Evolutionary conservation across 2,113 vertebrate species (phyloP).

Genomic region (Melanerpes aurifrons): DNA sequence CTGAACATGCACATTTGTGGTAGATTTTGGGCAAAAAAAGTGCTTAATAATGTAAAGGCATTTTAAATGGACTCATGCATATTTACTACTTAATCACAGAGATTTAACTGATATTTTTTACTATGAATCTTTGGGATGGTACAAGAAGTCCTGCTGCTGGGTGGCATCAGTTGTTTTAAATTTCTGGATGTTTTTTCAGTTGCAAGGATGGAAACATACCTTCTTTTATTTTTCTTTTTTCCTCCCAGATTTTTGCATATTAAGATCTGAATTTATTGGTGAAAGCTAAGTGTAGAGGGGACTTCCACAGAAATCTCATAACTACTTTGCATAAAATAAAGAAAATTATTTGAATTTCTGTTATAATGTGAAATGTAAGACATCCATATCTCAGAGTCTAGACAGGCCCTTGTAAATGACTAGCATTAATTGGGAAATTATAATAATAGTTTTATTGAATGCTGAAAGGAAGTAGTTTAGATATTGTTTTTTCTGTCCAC

Average conservation of each 20-base stretch:
- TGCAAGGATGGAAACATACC: not conserved
- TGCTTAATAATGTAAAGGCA: not conserved
- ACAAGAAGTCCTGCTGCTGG: not conserved
- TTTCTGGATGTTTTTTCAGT: not conserved
- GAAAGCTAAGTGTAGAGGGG: not conserved
- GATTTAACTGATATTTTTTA: not conserved
- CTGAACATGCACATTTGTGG: not conserved
- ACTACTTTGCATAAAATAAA: not conserved
- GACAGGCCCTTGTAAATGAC: not conserved
- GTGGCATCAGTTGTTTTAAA: not conserved
- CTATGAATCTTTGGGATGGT: not conserved
- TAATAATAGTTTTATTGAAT: not conserved
- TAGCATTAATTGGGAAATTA: not conserved
- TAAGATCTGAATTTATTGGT: not conserved
- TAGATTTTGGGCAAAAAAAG: not conserved
- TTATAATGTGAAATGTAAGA: not conserved
- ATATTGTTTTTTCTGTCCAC: not conserved
- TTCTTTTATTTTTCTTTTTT: not conserved
- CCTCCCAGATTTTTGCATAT: not conserved
- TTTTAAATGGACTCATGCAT: not conserved
- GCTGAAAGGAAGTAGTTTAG: not conserved
- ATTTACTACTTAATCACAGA: not conserved
- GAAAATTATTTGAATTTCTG: not conserved
- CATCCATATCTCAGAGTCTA: not conserved
- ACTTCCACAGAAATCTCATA: not conserved